Conservation (phyloP, 2,797 vertebrate species). For the Cichlasoma orientale region DNA sequence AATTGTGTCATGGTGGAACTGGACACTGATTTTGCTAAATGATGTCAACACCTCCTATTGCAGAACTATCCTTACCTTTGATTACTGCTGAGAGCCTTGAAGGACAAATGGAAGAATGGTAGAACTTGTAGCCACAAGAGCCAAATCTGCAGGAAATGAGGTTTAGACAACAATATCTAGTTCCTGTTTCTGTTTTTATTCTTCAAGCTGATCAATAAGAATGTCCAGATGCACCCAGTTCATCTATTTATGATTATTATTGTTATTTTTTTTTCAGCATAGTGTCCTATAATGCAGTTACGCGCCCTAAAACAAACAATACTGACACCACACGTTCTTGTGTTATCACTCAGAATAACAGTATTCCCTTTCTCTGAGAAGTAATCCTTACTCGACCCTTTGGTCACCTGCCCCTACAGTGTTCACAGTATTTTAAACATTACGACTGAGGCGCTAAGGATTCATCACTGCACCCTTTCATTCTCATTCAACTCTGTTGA, state of each 20-base stretch:
- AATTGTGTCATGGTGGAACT: slow-evolving; percentile 1
- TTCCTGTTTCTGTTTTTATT: not conserved
- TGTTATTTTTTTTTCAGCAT: not conserved
- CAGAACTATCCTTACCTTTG: not conserved
- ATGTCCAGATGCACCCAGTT: not conserved
- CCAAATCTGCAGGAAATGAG: not conserved
- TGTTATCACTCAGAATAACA: not conserved
- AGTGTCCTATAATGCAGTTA: too few species aligned
- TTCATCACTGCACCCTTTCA: not conserved
- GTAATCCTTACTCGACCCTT: not conserved
- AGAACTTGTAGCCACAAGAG: not conserved
- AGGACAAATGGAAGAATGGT: not conserved
- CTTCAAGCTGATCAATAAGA: not conserved
- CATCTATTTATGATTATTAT: not conserved
- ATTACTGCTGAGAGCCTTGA: not conserved
- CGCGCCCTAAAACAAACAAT: not conserved
- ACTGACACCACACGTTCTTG: not conserved
- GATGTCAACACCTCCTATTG: not conserved
- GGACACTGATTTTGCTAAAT: slow-evolving; percentile 13
- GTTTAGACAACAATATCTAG: not conserved
- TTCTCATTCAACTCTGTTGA: not conserved
- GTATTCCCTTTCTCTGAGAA: not conserved
- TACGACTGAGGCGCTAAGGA: not conserved
- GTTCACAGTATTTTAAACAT: not conserved
- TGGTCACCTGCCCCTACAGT: not conserved